Base-by-base conservation (phyloP, 2,888 invertebrate species). In the Drosophila anceps region DNA sequence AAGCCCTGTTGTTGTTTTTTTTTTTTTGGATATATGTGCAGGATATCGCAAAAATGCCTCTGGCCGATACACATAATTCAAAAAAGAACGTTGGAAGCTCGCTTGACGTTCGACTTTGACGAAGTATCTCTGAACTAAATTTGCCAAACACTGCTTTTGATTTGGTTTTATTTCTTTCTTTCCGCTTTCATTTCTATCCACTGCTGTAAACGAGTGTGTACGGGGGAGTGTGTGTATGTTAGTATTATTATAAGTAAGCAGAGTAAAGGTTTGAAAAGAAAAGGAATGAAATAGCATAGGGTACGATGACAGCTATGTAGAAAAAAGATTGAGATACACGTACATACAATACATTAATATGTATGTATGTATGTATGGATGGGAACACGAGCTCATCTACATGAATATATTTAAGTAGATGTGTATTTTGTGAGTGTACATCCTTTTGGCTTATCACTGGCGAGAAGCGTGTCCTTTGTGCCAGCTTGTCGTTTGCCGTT, bases 401-500 rank as follows among this genome's bases (percentile, higher is more conserved):
- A 73, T 73, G 31, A 58, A 60, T 20, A 61, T 62, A 57, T 46
- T n/a, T 44, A 58, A 35, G 44, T 44, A 33, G 18, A 50, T 58
- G 60, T 66, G 59, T 62, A 35, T 50, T 27, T 43, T 41, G 76
- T 60, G 59, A 64, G 48, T 65, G 54, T 63, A 83, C 78, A 86
- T 85, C 80, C 86, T 68, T 68, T 73, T 66, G 73, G 81, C 81
- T 81, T 84, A 86, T 84, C 84, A 84, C 73, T 67, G 73, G 31
- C 20, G 58, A 68, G 71, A 46, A 76, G 72, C 80, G 73, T 80
- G 77, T 81, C 76, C 75, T 62, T 66, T 69, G 54, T 64, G 73
- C 69, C 76, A 69, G 73, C 67, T 68, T 69, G 74, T 68, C 74
- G 66, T 70, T 68, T 74, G 79, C 82, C 84, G 81, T 53, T 51